Conservation (phyloP, 2,113 vertebrate species). For the Macaca nemestrina region DNA sequence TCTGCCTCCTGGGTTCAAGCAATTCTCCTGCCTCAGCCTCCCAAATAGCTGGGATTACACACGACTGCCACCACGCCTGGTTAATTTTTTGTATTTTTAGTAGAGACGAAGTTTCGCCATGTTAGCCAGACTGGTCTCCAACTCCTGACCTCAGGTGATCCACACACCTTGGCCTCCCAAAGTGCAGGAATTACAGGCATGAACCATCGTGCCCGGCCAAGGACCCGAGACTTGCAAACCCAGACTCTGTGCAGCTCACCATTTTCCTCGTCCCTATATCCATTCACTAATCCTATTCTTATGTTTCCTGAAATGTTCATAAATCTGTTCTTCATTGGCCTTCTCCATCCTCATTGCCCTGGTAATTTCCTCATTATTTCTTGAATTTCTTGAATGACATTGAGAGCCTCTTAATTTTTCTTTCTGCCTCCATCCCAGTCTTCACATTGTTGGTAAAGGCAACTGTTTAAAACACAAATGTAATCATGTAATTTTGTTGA, state of each 20-base stretch:
- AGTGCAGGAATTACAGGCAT: too few relatives aligned
- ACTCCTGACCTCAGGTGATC: too few relatives aligned
- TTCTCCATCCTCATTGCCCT: background rate
- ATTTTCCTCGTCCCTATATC: background rate
- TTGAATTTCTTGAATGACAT: background rate
- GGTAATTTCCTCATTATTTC: background rate
- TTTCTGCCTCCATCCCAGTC: background rate
- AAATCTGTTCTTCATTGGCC: background rate
- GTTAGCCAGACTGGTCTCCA: too few relatives aligned
- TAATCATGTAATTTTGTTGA: background rate
- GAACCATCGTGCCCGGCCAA: too few relatives aligned
- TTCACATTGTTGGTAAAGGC: background rate
- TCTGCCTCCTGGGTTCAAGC: too few relatives aligned
- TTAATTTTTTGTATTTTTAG: too few relatives aligned
- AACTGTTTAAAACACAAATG: background rate
- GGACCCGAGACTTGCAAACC: background rate
- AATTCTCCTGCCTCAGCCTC: too few relatives aligned
- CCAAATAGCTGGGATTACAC: too few relatives aligned
- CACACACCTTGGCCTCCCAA: too few relatives aligned
- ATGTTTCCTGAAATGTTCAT: background rate
- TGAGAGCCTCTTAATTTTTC: background rate
- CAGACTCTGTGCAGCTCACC: background rate
- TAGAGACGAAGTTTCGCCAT: too few relatives aligned
- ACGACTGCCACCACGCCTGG: fast-evolving
- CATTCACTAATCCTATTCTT: background rate